Percentiles rank a stretch among this genome's conserved stretches.
phyloP scores from a whole-genome alignment of 2,113 vertebrate species.

The Myodes glareolus region DNA sequence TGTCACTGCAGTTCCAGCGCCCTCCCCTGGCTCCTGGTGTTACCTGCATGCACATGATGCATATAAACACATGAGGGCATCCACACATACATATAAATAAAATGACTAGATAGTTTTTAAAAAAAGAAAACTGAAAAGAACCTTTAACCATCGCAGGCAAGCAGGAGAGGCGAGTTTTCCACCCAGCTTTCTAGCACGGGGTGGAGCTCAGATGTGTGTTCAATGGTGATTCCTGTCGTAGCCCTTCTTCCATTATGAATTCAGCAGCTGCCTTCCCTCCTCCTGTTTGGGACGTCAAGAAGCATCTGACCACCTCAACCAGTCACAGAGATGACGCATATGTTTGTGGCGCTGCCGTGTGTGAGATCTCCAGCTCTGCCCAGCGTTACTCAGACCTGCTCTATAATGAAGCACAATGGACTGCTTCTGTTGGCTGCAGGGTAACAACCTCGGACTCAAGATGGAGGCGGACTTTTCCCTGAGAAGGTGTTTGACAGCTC shows the following conservation, averaged over 20 bases:
- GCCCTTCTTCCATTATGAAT: background rate
- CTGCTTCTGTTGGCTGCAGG: conserved; percentile 77
- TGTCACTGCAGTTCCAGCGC: background rate
- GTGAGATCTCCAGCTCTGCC: conserved; percentile 89
- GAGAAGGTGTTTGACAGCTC: conserved; percentile 52
- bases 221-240: rapidly evolving
- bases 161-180: background rate
- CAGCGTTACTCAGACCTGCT: conserved; percentile 77
- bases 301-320: conserved; percentile 74
- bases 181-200: background rate
- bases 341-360: conserved; percentile 43
- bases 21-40: background rate
- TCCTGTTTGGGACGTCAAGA: background rate
- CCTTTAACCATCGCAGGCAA: background rate
- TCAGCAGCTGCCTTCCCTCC: background rate
- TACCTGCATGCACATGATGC: rapidly evolving
- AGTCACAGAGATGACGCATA: conserved; percentile 75
- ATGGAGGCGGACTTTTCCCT: conserved; percentile 49
- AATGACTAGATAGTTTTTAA: background rate
- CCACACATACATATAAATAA: background rate
- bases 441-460: conserved; percentile 75
- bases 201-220: background rate
- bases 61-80: background rate
- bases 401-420: conserved; percentile 77
- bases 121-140: background rate